Percentiles rank a stretch among this genome's conserved stretches.
Evolutionary conservation across 2,888 invertebrate genomes (phyloP).

Genomic region (Chrysolina haemoptera): DNA sequence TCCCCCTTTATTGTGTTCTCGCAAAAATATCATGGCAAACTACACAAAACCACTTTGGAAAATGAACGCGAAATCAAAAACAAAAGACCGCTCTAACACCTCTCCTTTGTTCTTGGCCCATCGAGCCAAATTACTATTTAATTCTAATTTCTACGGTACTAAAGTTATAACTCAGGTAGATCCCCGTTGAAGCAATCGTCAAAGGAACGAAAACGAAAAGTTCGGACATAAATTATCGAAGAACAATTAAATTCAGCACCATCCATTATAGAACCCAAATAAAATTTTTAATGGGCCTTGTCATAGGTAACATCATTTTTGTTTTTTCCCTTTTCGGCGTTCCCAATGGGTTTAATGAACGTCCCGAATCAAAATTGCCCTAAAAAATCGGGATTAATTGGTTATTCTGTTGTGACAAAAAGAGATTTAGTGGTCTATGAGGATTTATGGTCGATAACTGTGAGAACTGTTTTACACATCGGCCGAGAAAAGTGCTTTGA

Average conservation of each 20-base stretch:
- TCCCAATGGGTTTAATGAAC: slow-evolving; percentile 43
- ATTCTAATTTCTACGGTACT: slow-evolving; percentile 46
- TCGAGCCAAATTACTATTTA: slow-evolving; percentile 44
- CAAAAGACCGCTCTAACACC: slow-evolving; percentile 30
- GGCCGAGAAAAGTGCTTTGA: background rate
- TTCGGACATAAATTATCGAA: slow-evolving; percentile 48
- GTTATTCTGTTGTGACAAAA: slow-evolving; percentile 39
- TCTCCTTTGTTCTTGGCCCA: slow-evolving; percentile 24
- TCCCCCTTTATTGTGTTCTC: background rate
- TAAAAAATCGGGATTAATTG: slow-evolving; percentile 45
- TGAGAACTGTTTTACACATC: slow-evolving; percentile 16
- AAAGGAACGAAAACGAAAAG: slow-evolving; percentile 34
- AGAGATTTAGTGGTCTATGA: slow-evolving; percentile 33
- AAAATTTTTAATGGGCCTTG: slow-evolving; percentile 50
- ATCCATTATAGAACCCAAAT: slow-evolving; percentile 51
- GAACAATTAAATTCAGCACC: slow-evolving; percentile 51
- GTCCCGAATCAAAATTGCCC: slow-evolving; percentile 42
- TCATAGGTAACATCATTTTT: slow-evolving; percentile 47
- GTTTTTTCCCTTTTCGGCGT: slow-evolving; percentile 32
- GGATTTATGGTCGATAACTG: slow-evolving; percentile 30
- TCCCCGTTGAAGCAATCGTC: slow-evolving; percentile 40
- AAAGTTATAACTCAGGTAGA: slow-evolving; percentile 42
- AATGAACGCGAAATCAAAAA: slow-evolving; percentile 20
- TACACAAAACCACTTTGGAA: background rate
- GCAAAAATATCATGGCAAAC: background rate